These are phyloP conservation scores for Adineta ricciae DNA, from an alignment of 2,888 invertebrate species.

Conservation along the genomic window DNA sequence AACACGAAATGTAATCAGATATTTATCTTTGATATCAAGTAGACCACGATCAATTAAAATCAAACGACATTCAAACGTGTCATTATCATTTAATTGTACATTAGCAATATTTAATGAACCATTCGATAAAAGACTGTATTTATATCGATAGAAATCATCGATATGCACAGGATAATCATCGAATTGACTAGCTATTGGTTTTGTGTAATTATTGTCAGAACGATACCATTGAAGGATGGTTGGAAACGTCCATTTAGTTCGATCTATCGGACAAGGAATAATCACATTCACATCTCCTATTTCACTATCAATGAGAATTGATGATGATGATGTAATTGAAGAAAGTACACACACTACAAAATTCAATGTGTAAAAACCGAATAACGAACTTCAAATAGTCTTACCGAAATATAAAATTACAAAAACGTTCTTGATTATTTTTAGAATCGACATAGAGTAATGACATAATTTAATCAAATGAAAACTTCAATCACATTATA, in stretches of 20 bases:
- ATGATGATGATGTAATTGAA: neutral
- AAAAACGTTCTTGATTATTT: neutral
- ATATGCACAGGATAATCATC: constrained; percentile 21
- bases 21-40: neutral
- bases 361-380: neutral
- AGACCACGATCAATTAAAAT: constrained; percentile 19
- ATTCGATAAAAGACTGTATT: neutral
- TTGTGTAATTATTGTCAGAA: neutral
- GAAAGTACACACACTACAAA: neutral
- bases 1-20: constrained; percentile 3
- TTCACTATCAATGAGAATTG: neutral
- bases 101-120: neutral
- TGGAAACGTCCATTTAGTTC: neutral
- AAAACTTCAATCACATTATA: neutral
- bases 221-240: constrained; percentile 15
- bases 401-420: neutral
- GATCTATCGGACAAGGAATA: neutral
- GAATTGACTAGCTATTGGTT: neutral
- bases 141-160: neutral
- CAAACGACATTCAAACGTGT: constrained; percentile 18
- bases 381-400: neutral
- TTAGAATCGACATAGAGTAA: neutral
- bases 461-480: neutral
- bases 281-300: neutral
- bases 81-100: constrained; percentile 18